A percentile compares a stretch with the other conserved stretches of the same genome.
phyloP scores from a whole-genome alignment of 2,797 vertebrate species.

The Anniella stebbinsi region DNA sequence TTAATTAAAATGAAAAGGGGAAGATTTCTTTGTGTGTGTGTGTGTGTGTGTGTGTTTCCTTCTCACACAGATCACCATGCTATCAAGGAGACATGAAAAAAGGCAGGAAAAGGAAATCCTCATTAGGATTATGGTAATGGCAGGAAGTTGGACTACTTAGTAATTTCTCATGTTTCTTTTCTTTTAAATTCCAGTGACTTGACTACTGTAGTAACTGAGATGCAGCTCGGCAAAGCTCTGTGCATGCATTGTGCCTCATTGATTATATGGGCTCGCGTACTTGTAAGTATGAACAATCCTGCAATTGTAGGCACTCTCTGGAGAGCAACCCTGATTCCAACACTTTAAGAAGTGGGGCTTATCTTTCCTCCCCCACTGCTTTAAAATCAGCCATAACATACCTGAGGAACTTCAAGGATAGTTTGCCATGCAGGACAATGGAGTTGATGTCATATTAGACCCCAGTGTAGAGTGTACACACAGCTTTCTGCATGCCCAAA shows the following conservation, averaged over 20 bases:
- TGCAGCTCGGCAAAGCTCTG: not conserved
- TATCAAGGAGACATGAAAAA: not conserved
- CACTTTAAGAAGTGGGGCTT: not conserved
- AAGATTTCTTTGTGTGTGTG: conserved; percentile 4
- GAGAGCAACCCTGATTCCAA: not conserved
- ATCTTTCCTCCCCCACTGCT: not conserved
- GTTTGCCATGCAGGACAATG: not conserved
- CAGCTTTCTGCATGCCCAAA: no score
- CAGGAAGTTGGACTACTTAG: conserved; percentile 23
- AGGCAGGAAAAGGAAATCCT: not conserved
- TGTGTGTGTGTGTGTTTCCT: not conserved
- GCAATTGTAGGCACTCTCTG: not conserved
- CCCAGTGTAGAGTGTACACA: not conserved
- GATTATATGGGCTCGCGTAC: not conserved
- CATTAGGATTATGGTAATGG: conserved; percentile 20
- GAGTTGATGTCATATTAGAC: not conserved
- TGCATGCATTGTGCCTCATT: not conserved
- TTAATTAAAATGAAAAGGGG: conserved; percentile 28
- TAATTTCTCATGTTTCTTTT: conserved; percentile 25
- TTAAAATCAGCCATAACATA: not conserved
- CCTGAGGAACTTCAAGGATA: not conserved
- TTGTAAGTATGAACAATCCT: not conserved
- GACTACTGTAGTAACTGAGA: not conserved
- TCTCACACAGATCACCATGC: not conserved
- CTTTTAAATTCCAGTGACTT: not conserved